Conservation (phyloP, 1,140 invertebrate genomes). For the Brachionus koreanus region DNA sequence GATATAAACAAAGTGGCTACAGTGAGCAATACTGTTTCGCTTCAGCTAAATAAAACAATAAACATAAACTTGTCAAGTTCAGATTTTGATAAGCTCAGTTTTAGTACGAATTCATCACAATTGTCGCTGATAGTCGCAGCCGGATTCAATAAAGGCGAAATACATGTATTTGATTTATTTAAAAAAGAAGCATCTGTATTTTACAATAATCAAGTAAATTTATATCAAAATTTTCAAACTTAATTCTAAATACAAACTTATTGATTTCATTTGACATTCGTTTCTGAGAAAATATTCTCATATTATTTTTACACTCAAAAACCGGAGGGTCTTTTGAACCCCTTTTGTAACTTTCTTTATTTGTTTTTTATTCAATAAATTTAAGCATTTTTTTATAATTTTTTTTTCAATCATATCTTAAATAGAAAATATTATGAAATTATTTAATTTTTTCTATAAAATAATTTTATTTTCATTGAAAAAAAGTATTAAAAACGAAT, state of each 20-base stretch:
- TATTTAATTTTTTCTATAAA: no score
- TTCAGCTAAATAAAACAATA: constrained; percentile 6
- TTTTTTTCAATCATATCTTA: no score
- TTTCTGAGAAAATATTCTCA: no score
- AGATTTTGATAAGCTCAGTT: not conserved
- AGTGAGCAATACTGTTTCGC: not conserved
- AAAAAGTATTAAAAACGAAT: no score
- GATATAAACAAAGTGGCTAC: constrained; percentile 7
- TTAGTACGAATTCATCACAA: not conserved
- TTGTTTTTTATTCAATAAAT: no score
- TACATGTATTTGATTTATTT: constrained; percentile 42
- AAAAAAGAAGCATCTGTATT: constrained; percentile 42
- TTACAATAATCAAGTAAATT: constrained; percentile 20
- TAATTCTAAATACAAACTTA: not conserved
- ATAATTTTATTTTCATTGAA: no score
- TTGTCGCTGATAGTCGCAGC: constrained; percentile 42
- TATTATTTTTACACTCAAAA: no score
- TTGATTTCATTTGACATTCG: no score
- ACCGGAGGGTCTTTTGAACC: no score
- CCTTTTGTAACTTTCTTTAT: no score
- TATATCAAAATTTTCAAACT: not conserved
- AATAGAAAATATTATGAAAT: no score
- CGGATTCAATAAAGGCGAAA: constrained; percentile 42
- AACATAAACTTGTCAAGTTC: not conserved
- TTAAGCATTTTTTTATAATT: no score